Evolutionary conservation across 1,140 invertebrate genomes (phyloP), one percentile per base, ranked within the genome.

Genomic region (Leptoteleia sp.): DNA sequence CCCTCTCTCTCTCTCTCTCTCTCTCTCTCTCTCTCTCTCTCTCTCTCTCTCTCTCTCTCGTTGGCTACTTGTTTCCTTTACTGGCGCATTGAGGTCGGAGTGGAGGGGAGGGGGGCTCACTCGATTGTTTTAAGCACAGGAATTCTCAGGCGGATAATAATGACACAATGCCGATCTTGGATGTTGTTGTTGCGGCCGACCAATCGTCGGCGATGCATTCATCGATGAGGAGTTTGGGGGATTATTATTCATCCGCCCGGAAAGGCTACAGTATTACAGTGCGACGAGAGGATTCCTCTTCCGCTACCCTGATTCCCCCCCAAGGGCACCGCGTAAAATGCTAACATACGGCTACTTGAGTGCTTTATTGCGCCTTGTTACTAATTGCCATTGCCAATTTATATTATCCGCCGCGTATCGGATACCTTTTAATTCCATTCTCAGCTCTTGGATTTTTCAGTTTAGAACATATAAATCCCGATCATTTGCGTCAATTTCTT

Each of bases 311-410:
- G 59, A 45, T 15, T n/a, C n/a, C n/a, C 55, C 37, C 37, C 61
- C 6, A 33, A 61, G 54, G 11, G 50, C 47, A 11, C 42, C 31
- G 38, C 54, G 67, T 52, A 78, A 87, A 87, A 82, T 82, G 47
- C 76, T 83, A 85, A 87, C 88, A 89, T 89, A 89, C 85, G 87
- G 88, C 75, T 79, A 62, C 81, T 87, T 64, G 54, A 88, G 83
- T 57, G 75, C 65, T 87, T 85, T 80, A 86, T 88, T 87, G 85
- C 84, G 87, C 83, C 83, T 82, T 85, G 81, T 84, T 85, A 83
- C 83, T 89, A 88, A 89, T 89, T 88, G 80, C 72, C 57, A 79
- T 48, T 62, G 64, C 48, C 57, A 6, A 55, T 61, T 40, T 42
- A 9, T 38, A 54, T 12, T 37, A 3, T 15, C 7, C 8, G 11